Conservation (phyloP, 2,797 vertebrate species). For the Lepidocolaptes lacrymiger region DNA sequence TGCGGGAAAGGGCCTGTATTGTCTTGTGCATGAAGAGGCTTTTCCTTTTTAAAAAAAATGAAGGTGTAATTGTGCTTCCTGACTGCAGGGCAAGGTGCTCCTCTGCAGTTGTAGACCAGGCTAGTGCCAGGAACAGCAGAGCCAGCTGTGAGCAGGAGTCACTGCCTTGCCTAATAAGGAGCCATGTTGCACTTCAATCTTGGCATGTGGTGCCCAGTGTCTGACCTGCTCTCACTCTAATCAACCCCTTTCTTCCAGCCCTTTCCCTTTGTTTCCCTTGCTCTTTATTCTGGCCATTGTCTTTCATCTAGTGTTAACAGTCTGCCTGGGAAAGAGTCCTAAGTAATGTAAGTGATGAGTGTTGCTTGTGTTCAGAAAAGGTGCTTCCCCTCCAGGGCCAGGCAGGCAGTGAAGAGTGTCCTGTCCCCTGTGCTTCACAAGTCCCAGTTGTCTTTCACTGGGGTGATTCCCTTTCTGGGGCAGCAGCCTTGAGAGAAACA, state of each 20-base stretch:
- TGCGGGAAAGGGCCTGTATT: neutral
- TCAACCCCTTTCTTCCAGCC: rapidly evolving
- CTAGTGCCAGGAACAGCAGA: neutral
- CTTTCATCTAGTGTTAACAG: neutral
- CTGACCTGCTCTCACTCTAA: neutral
- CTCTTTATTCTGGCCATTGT: neutral
- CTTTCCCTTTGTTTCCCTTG: too few relatives aligned
- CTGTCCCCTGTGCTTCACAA: neutral
- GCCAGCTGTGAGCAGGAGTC: neutral
- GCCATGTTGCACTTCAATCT: rapidly evolving
- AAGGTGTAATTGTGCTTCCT: neutral
- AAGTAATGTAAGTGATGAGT: neutral
- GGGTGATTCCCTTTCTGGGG: neutral
- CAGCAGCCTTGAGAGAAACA: neutral
- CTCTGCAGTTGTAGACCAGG: neutral
- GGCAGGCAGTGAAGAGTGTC: neutral
- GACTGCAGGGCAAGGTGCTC: neutral
- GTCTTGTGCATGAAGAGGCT: neutral
- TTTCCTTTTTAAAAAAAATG: neutral
- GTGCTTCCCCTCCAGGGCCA: neutral
- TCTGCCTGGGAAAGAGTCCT: neutral
- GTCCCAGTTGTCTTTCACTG: neutral
- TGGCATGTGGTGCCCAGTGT: neutral
- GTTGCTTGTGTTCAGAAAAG: neutral
- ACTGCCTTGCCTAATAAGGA: neutral